Conservation (phyloP, 2,888 invertebrate genomes). For the Suillia variegata region DNA sequence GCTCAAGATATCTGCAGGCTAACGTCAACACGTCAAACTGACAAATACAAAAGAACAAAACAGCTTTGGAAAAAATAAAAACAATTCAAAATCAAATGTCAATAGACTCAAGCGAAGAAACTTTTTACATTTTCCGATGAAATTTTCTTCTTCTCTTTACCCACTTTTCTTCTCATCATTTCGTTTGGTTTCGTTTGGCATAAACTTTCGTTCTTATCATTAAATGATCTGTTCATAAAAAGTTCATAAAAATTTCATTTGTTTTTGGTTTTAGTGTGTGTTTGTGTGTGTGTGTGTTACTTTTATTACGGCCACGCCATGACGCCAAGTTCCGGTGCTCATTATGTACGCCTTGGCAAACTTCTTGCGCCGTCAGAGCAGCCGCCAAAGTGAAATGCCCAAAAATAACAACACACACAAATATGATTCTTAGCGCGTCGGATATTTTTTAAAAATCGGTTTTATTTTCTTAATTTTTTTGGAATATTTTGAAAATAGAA, state of each 20-base stretch:
- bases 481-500: no score
- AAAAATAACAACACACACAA: not conserved
- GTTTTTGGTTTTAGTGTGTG: no score
- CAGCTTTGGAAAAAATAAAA: no score
- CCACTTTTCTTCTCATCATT: not conserved
- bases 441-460: no score
- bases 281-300: no score
- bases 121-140: no score
- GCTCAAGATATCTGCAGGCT: not conserved
- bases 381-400: not conserved
- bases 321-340: not conserved
- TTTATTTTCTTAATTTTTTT: no score
- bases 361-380: not conserved
- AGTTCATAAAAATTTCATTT: slow-evolving; percentile 6
- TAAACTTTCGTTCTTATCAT: slow-evolving; percentile 5
- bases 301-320: no score
- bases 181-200: not conserved
- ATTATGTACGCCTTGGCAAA: slow-evolving; percentile 5
- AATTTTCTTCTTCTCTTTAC: not conserved
- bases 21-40: slow-evolving; percentile 4
- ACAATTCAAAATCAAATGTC: no score
- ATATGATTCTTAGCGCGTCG: no score
- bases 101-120: no score
- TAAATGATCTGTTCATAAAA: slow-evolving; percentile 4
- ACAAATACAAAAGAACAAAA: not conserved